Evolutionary conservation across 2,113 vertebrate species (phyloP).

Genomic region (Oncorhynchus mykiss): DNA sequence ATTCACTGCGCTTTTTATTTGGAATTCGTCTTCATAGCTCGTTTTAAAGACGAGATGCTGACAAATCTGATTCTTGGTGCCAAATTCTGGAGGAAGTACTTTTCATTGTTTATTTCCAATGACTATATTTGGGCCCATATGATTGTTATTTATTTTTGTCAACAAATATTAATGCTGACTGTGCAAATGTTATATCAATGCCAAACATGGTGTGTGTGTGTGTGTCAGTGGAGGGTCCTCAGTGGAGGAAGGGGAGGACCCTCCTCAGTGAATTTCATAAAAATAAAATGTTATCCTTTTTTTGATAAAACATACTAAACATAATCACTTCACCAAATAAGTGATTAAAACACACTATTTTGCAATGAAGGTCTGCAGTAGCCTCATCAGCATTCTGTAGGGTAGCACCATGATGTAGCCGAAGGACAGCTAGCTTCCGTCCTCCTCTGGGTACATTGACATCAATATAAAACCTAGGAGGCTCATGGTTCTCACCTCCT

Average conservation of each 20-base stretch:
- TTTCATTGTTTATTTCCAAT: conserved; percentile 60
- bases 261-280: neutral
- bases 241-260: too few species aligned
- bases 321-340: too few species aligned
- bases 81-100: conserved; percentile 56
- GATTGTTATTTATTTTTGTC: conserved; percentile 57
- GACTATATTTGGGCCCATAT: conserved; percentile 55
- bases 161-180: conserved; percentile 36
- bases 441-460: too few species aligned
- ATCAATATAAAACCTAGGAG: too few species aligned
- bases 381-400: too few species aligned
- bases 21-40: conserved; percentile 59
- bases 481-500: too few species aligned
- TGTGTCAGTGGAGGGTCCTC: neutral
- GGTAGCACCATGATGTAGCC: too few species aligned
- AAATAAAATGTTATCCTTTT: too few species aligned
- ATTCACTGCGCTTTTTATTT: conserved; percentile 55
- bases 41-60: conserved; percentile 53
- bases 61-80: conserved; percentile 55
- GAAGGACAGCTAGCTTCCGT: too few species aligned
- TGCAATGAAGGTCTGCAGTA: too few species aligned
- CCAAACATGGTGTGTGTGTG: neutral
- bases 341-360: too few species aligned
- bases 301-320: too few species aligned
- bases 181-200: neutral